Evolutionary conservation across 1,140 invertebrate genomes (phyloP), one percentile per base, ranked within the genome.

Genomic region (Fopius arisanus): DNA sequence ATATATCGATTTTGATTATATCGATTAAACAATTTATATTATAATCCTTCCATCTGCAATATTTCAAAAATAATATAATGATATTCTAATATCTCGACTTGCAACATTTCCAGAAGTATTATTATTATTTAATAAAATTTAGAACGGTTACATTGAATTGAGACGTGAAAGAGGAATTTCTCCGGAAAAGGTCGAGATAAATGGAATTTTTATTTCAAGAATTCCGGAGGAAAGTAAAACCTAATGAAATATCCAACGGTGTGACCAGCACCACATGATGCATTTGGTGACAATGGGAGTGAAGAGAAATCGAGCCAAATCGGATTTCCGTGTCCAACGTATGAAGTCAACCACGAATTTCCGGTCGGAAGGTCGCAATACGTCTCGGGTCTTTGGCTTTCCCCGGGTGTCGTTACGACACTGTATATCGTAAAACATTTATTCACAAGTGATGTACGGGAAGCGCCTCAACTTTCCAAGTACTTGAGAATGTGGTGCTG

Each of bases 241-340:
- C 43, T 48, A 48, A 48, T 48, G 54, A 59, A 59, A 59, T 59
- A 59, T 59, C 54, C 43, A 48, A 48, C 41, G 14, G 51, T 54
- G 51, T 54, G 51, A 54, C 23, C 54, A 59, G 26, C 4, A 28
- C 54, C 54, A 59, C 54, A 59, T 59, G 54, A 54, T 66, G 62
- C 16, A 70, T 62, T 37, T 28, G 3, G 66, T 43, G 59, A 67
- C 12, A n/a, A 66, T 48, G 48, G 71, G 43, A 40, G 70, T 48
- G 21, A 33, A 37, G 73, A 62, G 76, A 77, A 73, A 75, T 75
- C 43, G 72, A 77, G 29, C 72, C 54, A 74, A 77, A 77, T 75
- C 76, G 76, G 73, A 77, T 77, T 77, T 77, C 73, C 76, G 72
- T 75, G 76, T 77, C 33, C 43, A 66, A 66, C 51, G 48, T 72